These are phyloP conservation scores for Carcharodon carcharias DNA, from an alignment of 2,797 vertebrate species.

Conservation along the genomic window DNA sequence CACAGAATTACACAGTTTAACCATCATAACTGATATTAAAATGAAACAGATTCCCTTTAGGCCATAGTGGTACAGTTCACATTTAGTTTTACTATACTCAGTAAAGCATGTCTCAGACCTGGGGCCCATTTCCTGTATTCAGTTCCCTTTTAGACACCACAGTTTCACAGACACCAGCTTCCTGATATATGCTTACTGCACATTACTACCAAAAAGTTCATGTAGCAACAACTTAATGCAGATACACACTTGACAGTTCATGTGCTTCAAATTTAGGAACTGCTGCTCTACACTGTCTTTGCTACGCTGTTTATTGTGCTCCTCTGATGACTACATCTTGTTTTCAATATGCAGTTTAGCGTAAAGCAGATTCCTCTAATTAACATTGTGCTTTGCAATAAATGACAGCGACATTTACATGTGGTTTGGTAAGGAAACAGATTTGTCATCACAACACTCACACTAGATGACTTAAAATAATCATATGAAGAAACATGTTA, in stretches of 20 bases:
- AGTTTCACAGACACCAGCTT: conserved; percentile 18
- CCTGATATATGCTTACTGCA: conserved; percentile 3
- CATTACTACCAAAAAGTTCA: conserved; percentile 1
- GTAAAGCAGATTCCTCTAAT: not conserved
- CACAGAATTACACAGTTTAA: not conserved
- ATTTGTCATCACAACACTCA: not conserved
- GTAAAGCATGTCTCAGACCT: not conserved
- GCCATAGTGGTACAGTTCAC: not conserved
- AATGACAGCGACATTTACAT: not conserved
- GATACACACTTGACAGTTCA: not conserved
- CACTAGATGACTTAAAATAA: not conserved
- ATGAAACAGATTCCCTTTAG: not conserved
- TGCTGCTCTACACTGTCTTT: not conserved
- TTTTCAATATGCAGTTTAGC: not conserved
- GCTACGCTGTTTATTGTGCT: not conserved
- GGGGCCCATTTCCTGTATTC: conserved; percentile 15
- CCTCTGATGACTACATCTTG: not conserved
- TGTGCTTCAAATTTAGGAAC: not conserved
- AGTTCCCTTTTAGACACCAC: conserved; percentile 19
- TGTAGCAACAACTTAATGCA: not conserved
- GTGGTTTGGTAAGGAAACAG: not conserved
- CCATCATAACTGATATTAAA: not conserved
- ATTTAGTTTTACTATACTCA: not conserved
- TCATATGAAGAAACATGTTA: not conserved
- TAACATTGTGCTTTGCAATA: not conserved